Conservation (phyloP, 2,113 vertebrate species). For the Mesoclemmys tuberculata region DNA sequence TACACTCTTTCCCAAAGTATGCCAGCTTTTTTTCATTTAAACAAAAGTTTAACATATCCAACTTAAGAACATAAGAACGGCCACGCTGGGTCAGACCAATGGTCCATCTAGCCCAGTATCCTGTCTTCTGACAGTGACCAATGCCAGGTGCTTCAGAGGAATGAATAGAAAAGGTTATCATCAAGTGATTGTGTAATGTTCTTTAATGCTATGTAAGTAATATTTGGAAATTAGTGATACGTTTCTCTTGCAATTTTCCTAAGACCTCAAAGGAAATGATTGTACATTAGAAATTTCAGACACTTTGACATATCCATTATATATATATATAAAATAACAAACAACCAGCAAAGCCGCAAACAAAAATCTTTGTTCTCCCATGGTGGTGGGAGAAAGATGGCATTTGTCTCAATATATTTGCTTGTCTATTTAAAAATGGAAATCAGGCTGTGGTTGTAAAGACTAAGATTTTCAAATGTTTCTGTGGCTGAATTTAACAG, state of each 20-base stretch:
- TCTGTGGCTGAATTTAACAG: neutral
- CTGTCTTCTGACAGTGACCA: no score
- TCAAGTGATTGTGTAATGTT: rapidly evolving
- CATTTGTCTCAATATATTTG: constrained; percentile 33
- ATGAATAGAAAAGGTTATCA: neutral
- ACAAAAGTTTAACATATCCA: neutral
- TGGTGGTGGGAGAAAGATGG: neutral
- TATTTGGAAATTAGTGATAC: constrained; percentile 33
- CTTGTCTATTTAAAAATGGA: neutral
- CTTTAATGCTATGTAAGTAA: neutral
- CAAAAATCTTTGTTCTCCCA: constrained; percentile 27
- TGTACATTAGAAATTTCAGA: constrained; percentile 23
- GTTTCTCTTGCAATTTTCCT: constrained; percentile 21
- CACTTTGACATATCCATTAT: constrained; percentile 14
- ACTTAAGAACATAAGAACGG: no score
- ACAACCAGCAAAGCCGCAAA: constrained; percentile 28
- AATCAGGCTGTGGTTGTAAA: neutral
- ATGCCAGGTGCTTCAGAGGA: no score
- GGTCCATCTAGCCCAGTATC: no score
- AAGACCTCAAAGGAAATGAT: constrained; percentile 38
- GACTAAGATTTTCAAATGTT: neutral
- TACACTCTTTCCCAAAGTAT: neutral
- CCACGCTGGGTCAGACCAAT: no score
- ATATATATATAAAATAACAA: constrained; percentile 23
- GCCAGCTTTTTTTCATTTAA: neutral